Percentiles rank a stretch among this genome's conserved stretches.
phyloP scores from a whole-genome alignment of 2,888 invertebrate species.

The Brassicogethes aeneus region DNA sequence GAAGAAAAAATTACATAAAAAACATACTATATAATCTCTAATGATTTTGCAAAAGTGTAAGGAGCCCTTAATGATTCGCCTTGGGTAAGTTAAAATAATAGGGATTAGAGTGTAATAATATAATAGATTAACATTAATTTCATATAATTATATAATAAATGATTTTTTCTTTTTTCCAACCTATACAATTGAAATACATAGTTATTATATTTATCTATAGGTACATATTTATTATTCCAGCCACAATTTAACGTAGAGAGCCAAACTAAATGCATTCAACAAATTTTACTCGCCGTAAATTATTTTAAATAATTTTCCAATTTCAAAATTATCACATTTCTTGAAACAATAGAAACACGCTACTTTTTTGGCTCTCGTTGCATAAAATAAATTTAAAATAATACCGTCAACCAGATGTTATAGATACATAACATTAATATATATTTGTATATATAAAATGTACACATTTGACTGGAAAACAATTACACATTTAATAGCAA shows the following conservation, averaged over 20 bases:
- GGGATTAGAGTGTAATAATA: constrained; percentile 36
- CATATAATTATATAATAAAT: constrained; percentile 29
- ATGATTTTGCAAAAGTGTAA: too few species aligned
- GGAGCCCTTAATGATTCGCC: too few species aligned
- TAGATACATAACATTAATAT: too few species aligned
- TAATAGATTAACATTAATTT: constrained; percentile 34
- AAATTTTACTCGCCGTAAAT: neutral
- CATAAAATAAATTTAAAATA: constrained; percentile 25
- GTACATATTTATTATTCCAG: constrained; percentile 30
- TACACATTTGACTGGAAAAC: constrained; percentile 38
- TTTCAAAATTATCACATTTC: neutral
- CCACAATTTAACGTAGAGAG: constrained; percentile 28
- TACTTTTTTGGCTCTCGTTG: too few species aligned
- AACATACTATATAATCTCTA: too few species aligned
- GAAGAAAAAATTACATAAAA: too few species aligned
- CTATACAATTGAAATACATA: constrained; percentile 28
- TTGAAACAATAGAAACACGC: neutral
- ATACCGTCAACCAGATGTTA: constrained; percentile 34
- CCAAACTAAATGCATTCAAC: neutral
- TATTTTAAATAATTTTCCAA: neutral
- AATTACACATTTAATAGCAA: constrained; percentile 26
- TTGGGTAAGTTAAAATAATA: constrained; percentile 29
- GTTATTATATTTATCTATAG: constrained; percentile 29
- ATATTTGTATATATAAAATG: constrained; percentile 30
- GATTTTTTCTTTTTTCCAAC: constrained; percentile 26